Evolutionary conservation across 2,888 invertebrate species (phyloP).

Genomic region (Pyralis farinalis): DNA sequence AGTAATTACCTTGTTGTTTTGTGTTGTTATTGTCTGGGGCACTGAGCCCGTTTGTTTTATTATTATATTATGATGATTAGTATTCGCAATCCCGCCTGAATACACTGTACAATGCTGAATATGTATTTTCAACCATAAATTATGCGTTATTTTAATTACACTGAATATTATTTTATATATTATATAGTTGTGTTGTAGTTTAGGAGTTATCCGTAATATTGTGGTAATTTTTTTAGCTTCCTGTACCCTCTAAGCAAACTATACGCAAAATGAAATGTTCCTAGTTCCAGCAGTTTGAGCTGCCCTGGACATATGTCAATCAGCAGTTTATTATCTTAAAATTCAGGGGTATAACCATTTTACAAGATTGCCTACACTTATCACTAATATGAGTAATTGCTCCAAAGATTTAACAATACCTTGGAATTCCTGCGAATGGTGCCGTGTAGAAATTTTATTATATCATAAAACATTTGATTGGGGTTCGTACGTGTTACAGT

Average conservation of each 20-base stretch:
- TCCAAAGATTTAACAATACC: not conserved
- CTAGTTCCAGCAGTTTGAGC: too few species aligned
- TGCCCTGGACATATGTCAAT: too few species aligned
- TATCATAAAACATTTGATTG: conserved; percentile 38
- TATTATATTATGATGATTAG: conserved; percentile 32
- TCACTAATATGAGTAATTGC: not conserved
- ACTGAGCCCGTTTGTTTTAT: conserved; percentile 40
- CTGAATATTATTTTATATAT: too few species aligned
- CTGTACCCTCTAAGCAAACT: too few species aligned
- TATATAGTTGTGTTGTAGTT: too few species aligned
- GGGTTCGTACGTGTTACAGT: conserved; percentile 30
- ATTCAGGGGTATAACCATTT: too few species aligned
- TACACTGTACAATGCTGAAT: not conserved
- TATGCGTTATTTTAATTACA: too few species aligned
- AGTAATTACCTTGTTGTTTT: conserved; percentile 63
- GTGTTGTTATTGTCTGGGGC: conserved; percentile 46
- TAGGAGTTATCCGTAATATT: too few species aligned
- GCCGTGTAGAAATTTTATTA: conserved; percentile 25
- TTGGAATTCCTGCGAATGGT: conserved; percentile 1
- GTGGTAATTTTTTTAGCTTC: too few species aligned
- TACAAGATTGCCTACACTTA: not conserved
- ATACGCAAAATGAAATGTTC: too few species aligned
- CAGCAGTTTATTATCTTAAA: too few species aligned
- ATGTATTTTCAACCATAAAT: not conserved
- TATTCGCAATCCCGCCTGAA: conserved; percentile 5